A percentile compares a stretch with the other conserved stretches of the same genome.
Evolutionary conservation across 2,113 vertebrate genomes (phyloP).

Genomic region (Macrotis lagotis): DNA sequence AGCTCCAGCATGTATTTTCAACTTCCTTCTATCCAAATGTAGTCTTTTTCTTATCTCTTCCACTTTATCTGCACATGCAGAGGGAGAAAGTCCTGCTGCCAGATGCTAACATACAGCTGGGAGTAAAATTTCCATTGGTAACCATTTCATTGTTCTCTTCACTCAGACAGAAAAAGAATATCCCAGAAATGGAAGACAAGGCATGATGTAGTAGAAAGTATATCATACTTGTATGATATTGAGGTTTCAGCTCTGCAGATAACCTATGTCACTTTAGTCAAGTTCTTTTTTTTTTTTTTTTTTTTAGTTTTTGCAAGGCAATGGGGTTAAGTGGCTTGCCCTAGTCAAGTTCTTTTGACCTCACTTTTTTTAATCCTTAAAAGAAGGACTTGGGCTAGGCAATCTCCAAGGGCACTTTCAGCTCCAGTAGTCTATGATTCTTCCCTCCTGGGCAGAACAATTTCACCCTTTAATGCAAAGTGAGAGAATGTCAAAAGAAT

Average conservation of each 20-base stretch:
- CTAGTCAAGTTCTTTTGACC: background rate
- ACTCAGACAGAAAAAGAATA: background rate
- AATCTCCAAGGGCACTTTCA: background rate
- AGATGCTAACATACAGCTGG: background rate
- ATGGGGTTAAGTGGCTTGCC: no score
- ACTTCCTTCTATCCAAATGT: background rate
- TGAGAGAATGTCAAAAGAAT: background rate
- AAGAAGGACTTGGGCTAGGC: background rate
- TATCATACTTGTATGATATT: background rate
- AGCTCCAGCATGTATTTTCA: conserved; percentile 19
- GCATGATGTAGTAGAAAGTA: background rate
- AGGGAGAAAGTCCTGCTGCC: background rate
- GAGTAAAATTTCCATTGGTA: background rate
- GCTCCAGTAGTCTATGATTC: background rate
- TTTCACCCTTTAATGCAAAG: background rate
- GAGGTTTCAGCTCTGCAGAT: background rate
- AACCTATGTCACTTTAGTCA: background rate
- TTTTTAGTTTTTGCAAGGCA: no score
- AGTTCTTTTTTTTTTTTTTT: no score
- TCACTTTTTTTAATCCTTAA: background rate
- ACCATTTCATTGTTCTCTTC: background rate
- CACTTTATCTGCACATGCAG: background rate
- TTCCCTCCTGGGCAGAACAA: background rate
- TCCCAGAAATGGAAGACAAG: background rate
- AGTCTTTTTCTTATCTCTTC: conserved; percentile 23